A percentile compares a stretch with the other conserved stretches of the same genome.
Evolutionary conservation across 2,113 vertebrate genomes (phyloP).

Genomic region (Microcebus ravelobensis): DNA sequence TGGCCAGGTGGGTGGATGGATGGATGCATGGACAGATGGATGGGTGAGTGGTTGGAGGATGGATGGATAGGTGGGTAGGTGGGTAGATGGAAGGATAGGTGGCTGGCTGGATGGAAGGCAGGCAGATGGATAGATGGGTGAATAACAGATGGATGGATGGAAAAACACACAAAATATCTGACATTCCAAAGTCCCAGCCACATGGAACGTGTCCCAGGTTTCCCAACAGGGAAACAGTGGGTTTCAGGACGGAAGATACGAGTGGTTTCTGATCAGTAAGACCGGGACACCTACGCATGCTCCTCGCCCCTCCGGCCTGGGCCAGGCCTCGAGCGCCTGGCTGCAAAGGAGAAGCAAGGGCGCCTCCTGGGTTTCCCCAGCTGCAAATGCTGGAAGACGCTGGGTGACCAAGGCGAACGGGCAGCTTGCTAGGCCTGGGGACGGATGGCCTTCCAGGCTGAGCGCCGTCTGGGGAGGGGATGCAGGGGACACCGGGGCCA

Average conservation of each 20-base stretch:
- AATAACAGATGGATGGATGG: too few relatives aligned
- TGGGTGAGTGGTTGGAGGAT: too few relatives aligned
- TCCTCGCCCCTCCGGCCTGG: rapidly evolving
- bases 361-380: not conserved
- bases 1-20: not conserved
- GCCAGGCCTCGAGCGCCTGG: not conserved
- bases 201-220: rapidly evolving
- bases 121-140: not conserved
- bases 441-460: not conserved
- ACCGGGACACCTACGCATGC: rapidly evolving
- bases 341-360: not conserved
- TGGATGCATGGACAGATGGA: not conserved
- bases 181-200: not conserved
- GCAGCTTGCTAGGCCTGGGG: not conserved
- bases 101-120: rapidly evolving
- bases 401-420: too few relatives aligned
- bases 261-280: not conserved
- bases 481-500: not conserved
- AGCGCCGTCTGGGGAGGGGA: not conserved
- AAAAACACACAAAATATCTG: not conserved
- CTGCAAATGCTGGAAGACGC: not conserved
- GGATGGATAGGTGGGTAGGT: not conserved
- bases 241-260: not conserved
- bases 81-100: not conserved
- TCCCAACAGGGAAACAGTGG: not conserved